phyloP scores from a whole-genome alignment of 2,888 invertebrate species.

The Bombylius discolor region DNA sequence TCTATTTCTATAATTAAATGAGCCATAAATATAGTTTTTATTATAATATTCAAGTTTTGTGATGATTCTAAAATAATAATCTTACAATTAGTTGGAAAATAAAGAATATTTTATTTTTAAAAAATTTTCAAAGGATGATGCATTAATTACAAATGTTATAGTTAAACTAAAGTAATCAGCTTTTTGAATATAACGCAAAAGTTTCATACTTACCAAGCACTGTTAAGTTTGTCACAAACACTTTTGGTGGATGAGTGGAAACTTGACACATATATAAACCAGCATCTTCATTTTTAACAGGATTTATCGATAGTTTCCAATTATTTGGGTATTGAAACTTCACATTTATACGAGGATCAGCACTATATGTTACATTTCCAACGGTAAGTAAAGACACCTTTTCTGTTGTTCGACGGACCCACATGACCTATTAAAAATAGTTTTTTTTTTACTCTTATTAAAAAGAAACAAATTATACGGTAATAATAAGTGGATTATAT shows the following conservation, averaged over 20 bases:
- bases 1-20: no score
- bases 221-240: conserved; percentile 59
- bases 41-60: no score
- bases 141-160: no score
- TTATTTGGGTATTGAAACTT: conserved; percentile 59
- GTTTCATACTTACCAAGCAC: conserved; percentile 51
- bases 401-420: conserved; percentile 50
- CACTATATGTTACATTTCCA: conserved; percentile 49
- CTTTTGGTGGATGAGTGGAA: conserved; percentile 65
- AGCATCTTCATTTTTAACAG: conserved; percentile 55
- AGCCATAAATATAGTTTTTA: no score
- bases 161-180: no score
- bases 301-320: conserved; percentile 55
- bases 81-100: no score
- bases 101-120: no score
- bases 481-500: no score
- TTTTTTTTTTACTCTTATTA: background rate
- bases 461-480: conserved; percentile 1
- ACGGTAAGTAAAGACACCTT: conserved; percentile 52
- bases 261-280: conserved; percentile 71
- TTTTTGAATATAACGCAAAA: no score
- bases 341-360: conserved; percentile 48
- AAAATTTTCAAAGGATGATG: no score
- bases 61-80: no score
- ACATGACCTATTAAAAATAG: conserved; percentile 44